These are phyloP conservation scores for Clistopyga incitator DNA, from an alignment of 2,888 invertebrate species.

Conservation along the genomic window DNA sequence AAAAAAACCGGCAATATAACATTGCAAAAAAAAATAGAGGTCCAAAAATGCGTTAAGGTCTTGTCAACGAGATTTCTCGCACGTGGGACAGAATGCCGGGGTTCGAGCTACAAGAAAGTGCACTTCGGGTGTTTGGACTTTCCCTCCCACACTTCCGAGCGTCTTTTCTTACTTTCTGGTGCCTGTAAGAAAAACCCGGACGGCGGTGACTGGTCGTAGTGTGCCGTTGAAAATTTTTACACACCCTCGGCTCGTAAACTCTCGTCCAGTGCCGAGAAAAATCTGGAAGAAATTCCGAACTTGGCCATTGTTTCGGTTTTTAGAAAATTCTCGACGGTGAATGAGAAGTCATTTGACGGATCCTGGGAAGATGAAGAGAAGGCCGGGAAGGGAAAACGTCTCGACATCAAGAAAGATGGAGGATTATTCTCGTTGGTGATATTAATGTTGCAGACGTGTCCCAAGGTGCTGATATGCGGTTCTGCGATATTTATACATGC, in stretches of 20 bases:
- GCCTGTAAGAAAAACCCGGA: conserved; percentile 35
- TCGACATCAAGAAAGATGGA: neutral
- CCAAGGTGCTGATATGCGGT: conserved; percentile 15
- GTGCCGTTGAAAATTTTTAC: conserved; percentile 29
- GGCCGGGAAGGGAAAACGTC: conserved; percentile 15
- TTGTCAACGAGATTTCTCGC: conserved; percentile 17
- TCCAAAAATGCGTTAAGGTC: conserved; percentile 12
- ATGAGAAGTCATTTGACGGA: conserved; percentile 35
- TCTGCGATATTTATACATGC: conserved; percentile 15
- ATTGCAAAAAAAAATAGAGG: conserved; percentile 2
- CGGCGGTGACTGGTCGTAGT: conserved; percentile 10
- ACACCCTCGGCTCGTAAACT: conserved; percentile 1
- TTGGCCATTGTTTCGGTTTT: conserved; percentile 31
- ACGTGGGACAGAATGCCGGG: neutral
- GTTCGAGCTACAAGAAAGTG: conserved; percentile 55
- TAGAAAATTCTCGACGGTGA: neutral
- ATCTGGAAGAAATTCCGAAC: neutral
- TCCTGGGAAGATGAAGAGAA: neutral
- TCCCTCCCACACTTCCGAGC: conserved; percentile 6
- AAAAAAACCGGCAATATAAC: neutral
- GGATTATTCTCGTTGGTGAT: neutral
- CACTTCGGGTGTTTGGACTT: conserved; percentile 55
- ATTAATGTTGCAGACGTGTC: conserved; percentile 37
- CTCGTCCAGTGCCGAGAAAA: neutral
- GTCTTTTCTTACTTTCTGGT: conserved; percentile 10